Evolutionary conservation across 2,888 invertebrate genomes (phyloP).

Genomic region (Drosophila prostipennis): DNA sequence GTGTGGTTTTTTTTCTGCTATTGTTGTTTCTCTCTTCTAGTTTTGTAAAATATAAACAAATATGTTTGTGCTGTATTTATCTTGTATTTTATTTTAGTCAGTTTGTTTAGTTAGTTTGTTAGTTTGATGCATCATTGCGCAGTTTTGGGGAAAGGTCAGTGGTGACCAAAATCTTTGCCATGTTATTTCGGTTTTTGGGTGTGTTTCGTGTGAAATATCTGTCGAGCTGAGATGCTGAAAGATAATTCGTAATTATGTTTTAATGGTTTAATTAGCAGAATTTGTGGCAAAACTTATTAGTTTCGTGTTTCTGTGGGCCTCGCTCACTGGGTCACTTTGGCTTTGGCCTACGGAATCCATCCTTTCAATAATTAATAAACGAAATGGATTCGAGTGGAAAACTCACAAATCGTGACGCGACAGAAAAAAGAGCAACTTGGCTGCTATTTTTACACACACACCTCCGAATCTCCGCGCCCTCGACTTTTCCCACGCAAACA

Average conservation of each 20-base stretch:
- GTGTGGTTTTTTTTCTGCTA: constrained; percentile 14
- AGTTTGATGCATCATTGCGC: constrained; percentile 29
- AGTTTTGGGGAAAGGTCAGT: constrained; percentile 41
- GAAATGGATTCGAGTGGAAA: constrained; percentile 66
- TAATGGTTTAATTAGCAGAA: constrained; percentile 40
- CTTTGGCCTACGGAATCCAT: constrained; percentile 4
- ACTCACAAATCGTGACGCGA: constrained; percentile 71
- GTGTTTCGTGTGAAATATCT: constrained; percentile 18
- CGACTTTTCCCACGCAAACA: constrained; percentile 18
- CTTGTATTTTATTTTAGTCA: constrained; percentile 13
- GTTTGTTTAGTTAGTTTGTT: constrained; percentile 22
- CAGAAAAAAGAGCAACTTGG: constrained; percentile 47
- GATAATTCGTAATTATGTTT: constrained; percentile 23
- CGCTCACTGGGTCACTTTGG: constrained; percentile 7
- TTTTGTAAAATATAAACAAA: constrained; percentile 28
- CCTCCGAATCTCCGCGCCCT: constrained; percentile 4
- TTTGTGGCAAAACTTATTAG: constrained; percentile 36
- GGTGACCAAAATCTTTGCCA: constrained; percentile 18
- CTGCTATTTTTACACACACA: constrained; percentile 63
- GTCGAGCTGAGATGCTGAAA: constrained; percentile 10
- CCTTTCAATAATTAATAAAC: constrained; percentile 58
- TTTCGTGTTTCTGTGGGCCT: constrained; percentile 14
- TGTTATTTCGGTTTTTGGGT: constrained; percentile 9
- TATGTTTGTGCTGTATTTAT: constrained; percentile 20
- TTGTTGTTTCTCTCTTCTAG: constrained; percentile 26